Conservation (phyloP, 2,888 invertebrate genomes). For the Drosophila neonasuta region DNA sequence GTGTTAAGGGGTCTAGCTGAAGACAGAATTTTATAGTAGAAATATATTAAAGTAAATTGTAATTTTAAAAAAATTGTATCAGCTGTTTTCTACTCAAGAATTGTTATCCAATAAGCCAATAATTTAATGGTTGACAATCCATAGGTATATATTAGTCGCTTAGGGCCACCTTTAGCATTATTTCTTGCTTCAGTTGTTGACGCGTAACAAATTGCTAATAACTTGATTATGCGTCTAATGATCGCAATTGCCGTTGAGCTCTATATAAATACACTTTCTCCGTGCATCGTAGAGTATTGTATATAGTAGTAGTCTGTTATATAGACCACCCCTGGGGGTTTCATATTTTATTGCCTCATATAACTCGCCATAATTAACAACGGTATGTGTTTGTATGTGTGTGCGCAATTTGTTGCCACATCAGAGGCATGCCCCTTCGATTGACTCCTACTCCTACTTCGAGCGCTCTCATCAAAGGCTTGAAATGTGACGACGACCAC, state of each 20-base stretch:
- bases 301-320: conserved; percentile 9
- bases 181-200: conserved; percentile 45
- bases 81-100: background rate
- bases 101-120: background rate
- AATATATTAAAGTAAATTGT: too few species aligned
- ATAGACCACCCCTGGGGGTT: conserved; percentile 54
- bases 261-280: conserved; percentile 21
- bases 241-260: conserved; percentile 51
- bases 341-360: conserved; percentile 55
- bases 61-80: too few species aligned
- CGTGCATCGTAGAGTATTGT: conserved; percentile 10
- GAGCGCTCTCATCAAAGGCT: conserved; percentile 56
- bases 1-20: too few species aligned
- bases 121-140: too few species aligned
- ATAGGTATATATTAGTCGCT: too few species aligned
- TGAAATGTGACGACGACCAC: conserved; percentile 71
- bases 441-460: conserved; percentile 18
- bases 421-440: conserved; percentile 56
- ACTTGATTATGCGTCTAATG: conserved; percentile 76
- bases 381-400: conserved; percentile 6
- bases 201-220: conserved; percentile 70
- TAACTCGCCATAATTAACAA: conserved; percentile 66
- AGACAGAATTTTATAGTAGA: background rate
- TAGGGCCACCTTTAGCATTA: accelerated
- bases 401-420: conserved; percentile 68